Evolutionary conservation across 2,113 vertebrate genomes (phyloP).

Genomic region (Plotosus lineatus): DNA sequence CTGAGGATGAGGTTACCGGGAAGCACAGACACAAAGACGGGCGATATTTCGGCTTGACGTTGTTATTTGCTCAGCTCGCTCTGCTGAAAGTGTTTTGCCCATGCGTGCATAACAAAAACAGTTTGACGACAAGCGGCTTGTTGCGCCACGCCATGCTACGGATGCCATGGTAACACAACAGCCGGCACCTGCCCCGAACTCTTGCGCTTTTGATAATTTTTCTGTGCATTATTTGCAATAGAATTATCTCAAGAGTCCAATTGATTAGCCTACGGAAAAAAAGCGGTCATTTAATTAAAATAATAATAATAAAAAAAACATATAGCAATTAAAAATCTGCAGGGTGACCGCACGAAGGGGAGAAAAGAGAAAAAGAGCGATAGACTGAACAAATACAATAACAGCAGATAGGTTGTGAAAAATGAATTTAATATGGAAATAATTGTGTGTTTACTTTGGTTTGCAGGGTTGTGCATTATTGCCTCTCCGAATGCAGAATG

Average conservation of each 20-base stretch:
- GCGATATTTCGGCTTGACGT: constrained; percentile 69
- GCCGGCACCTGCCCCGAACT: constrained; percentile 84
- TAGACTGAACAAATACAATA: constrained; percentile 64
- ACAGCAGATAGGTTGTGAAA: constrained; percentile 77
- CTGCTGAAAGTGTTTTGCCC: constrained; percentile 72
- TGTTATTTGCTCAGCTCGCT: constrained; percentile 83
- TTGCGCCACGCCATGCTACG: constrained; percentile 65
- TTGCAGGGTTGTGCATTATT: constrained; percentile 79
- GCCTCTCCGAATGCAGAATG: constrained; percentile 78
- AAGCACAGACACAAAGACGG: constrained; percentile 74
- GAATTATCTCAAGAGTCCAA: constrained; percentile 62
- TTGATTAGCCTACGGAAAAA: constrained; percentile 79
- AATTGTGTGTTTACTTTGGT: constrained; percentile 82
- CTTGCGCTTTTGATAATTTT: constrained; percentile 75
- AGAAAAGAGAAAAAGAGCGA: constrained; percentile 63
- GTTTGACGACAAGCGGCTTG: constrained; percentile 72
- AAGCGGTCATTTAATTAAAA: constrained; percentile 78
- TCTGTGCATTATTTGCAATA: constrained; percentile 75
- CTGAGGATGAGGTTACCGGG: constrained; percentile 72
- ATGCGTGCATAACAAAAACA: constrained; percentile 79
- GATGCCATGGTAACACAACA: constrained; percentile 81
- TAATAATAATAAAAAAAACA: constrained; percentile 52
- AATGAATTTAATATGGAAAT: constrained; percentile 81
- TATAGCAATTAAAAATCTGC: constrained; percentile 73
- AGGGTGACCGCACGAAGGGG: constrained; percentile 47